phyloP scores from a whole-genome alignment of 1,140 invertebrate species.

The Sycophila sp. region DNA sequence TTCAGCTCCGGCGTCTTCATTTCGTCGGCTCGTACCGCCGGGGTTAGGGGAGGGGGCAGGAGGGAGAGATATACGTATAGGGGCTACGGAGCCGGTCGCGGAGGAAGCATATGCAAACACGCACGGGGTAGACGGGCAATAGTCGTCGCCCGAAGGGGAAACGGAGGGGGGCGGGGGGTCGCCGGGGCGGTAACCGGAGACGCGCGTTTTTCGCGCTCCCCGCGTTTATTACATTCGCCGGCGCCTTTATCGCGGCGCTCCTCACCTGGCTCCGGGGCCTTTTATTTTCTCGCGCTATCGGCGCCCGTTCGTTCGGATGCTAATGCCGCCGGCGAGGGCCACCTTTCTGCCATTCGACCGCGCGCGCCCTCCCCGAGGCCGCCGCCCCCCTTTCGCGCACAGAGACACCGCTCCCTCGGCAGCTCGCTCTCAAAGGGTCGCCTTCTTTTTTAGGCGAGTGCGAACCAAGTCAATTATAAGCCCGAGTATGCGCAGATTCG shows the following conservation, averaged over 20 bases:
- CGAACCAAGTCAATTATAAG: slow-evolving; percentile 39
- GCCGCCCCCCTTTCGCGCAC: slow-evolving; percentile 3
- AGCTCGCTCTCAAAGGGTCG: slow-evolving; percentile 29
- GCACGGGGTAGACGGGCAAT: slow-evolving; percentile 9
- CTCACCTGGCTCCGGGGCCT: not conserved
- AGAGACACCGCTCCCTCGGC: not conserved
- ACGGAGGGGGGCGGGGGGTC: no score
- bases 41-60: not conserved
- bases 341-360: slow-evolving; percentile 6
- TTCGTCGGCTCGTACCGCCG: no score
- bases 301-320: not conserved
- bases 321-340: not conserved
- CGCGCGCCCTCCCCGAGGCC: not conserved
- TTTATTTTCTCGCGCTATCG: not conserved
- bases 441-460: slow-evolving; percentile 28
- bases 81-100: no score
- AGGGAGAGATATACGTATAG: not conserved
- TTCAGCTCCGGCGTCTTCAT: no score
- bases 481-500: slow-evolving; percentile 31
- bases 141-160: no score
- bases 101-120: not conserved
- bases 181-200: no score
- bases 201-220: slow-evolving; percentile 8
- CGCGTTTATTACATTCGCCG: slow-evolving; percentile 24
- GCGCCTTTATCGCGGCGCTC: slow-evolving; percentile 37